Evolutionary conservation across 64 coral and sea anemone genomes (phyloP).

Genomic region (Pachyseris speciosa): DNA sequence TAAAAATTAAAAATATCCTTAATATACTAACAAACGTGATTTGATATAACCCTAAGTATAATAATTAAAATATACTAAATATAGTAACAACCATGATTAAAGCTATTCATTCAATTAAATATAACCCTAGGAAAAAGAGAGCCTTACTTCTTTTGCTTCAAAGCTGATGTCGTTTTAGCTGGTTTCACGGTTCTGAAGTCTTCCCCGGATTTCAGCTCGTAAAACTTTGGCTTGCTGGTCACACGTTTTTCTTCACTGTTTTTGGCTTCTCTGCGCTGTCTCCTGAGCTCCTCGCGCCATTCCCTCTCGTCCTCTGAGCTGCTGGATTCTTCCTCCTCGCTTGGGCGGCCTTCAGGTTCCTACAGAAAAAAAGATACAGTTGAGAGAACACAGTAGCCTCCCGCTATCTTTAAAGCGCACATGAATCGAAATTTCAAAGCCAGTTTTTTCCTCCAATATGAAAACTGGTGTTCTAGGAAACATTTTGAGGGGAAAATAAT

Average conservation of each 20-base stretch:
- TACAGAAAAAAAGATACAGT: background rate
- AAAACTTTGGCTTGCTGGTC: conserved; percentile 86
- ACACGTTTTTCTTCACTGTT: background rate
- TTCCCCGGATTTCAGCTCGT: conserved; percentile 84
- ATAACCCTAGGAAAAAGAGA: too few species aligned
- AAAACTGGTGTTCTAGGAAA: too few species aligned
- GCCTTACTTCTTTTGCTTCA: conserved; percentile 20
- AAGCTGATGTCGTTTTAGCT: background rate
- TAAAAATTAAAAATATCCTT: too few species aligned
- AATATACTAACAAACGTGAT: too few species aligned
- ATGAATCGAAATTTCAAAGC: too few species aligned
- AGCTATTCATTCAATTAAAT: too few species aligned
- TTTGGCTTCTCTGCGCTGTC: conserved; percentile 3
- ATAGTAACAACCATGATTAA: too few species aligned
- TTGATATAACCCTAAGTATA: too few species aligned
- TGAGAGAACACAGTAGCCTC: background rate
- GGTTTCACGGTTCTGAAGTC: conserved; percentile 58
- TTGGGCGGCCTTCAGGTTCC: conserved; percentile 79
- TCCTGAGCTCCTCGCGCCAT: conserved; percentile 62
- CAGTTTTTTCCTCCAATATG: too few species aligned
- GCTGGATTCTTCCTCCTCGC: conserved; percentile 75
- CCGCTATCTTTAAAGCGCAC: too few species aligned
- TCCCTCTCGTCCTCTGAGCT: conserved; percentile 94
- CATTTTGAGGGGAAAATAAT: too few species aligned
- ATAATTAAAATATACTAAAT: too few species aligned